phyloP scores from a whole-genome alignment of 1,140 invertebrate genomes.

The Polypedilum pembai region DNA sequence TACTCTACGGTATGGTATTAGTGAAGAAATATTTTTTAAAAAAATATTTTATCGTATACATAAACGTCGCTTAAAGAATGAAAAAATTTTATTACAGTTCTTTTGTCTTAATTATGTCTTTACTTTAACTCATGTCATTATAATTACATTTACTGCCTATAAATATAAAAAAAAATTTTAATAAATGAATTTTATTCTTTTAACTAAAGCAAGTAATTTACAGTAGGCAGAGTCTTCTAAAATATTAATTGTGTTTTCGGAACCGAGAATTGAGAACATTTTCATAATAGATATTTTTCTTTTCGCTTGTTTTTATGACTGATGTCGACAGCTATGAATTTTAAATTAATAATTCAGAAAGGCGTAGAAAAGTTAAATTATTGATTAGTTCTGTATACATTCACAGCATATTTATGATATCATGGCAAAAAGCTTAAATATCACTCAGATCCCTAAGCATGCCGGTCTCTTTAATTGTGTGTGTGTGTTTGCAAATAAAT shows the following conservation, averaged over 20 bases:
- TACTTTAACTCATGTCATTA: no score
- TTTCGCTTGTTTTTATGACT: neutral
- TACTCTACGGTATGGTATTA: no score
- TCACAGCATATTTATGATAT: neutral
- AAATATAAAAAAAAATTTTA: neutral
- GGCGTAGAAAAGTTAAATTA: conserved; percentile 12
- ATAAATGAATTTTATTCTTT: neutral
- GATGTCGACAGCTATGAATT: conserved; percentile 4
- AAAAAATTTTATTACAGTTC: no score
- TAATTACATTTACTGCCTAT: neutral
- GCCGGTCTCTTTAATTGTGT: neutral
- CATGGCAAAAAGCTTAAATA: neutral
- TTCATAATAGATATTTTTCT: neutral
- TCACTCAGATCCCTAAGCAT: neutral
- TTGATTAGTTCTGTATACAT: neutral
- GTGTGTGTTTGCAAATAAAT: neutral
- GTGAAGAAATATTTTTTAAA: no score
- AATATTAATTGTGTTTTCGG: conserved; percentile 14
- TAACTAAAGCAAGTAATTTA: neutral
- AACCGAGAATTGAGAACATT: neutral
- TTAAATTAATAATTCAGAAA: conserved; percentile 3
- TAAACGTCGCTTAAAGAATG: no score
- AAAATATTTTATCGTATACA: no score
- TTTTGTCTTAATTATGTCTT: no score
- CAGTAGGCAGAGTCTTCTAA: neutral